Conservation (phyloP, 1,140 invertebrate genomes). For the Cyphomyrmex costatus region DNA sequence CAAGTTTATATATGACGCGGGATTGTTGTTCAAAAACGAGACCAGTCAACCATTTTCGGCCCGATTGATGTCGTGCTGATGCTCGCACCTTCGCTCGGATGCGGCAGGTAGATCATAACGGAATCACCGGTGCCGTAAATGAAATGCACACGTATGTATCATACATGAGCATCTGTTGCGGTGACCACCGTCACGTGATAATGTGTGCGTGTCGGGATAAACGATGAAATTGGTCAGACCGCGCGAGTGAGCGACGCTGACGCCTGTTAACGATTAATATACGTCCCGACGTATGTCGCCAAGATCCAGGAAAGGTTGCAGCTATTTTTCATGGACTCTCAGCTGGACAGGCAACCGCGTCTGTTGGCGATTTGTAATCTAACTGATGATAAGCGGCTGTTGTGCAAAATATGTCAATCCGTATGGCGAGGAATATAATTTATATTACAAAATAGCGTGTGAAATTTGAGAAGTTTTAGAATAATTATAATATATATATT, state of each 20-base stretch:
- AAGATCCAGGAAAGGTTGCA: slow-evolving; percentile 56
- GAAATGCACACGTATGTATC: background rate
- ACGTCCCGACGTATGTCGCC: slow-evolving; percentile 43
- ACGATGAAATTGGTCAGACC: slow-evolving; percentile 61
- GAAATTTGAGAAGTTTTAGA: background rate
- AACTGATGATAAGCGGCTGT: slow-evolving; percentile 52
- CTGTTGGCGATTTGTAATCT: slow-evolving; percentile 36
- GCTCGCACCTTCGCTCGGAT: background rate
- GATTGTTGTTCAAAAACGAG: slow-evolving; percentile 70
- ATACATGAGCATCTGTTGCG: background rate
- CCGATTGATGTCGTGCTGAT: slow-evolving; percentile 54
- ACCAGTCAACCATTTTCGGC: slow-evolving; percentile 65
- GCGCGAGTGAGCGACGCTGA: slow-evolving; percentile 42
- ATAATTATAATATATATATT: background rate
- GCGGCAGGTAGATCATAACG: slow-evolving; percentile 24
- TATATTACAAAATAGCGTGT: slow-evolving; percentile 1
- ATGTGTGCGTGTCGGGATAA: slow-evolving; percentile 54
- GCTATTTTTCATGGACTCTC: slow-evolving; percentile 58
- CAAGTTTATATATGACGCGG: slow-evolving; percentile 63
- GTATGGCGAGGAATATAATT: slow-evolving; percentile 26
- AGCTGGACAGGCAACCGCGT: slow-evolving; percentile 2
- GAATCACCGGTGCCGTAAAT: slow-evolving; percentile 47
- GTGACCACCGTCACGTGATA: slow-evolving; percentile 1
- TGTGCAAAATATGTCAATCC: slow-evolving; percentile 55
- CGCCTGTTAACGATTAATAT: slow-evolving; percentile 49